Evolutionary conservation across 2,113 vertebrate genomes (phyloP), one percentile per base, ranked within the genome.

Genomic region (Tichodroma muraria): DNA sequence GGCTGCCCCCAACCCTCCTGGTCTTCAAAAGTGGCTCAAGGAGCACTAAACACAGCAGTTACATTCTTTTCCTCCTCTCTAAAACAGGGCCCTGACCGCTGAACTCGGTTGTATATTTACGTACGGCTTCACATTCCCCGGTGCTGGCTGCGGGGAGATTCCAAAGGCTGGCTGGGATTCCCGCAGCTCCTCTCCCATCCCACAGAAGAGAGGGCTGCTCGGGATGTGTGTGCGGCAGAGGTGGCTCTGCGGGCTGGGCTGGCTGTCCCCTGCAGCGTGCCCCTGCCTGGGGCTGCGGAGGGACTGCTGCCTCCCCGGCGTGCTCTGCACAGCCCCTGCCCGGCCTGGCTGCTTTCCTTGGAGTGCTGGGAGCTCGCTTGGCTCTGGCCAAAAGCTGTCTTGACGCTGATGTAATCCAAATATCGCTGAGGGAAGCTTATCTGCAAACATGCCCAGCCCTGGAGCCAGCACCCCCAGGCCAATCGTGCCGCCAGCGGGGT

Each of bases 161-260:
- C 63, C 45, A 49, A 68, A 77, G 61, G 52, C 37, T 8, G 3
- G 1, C 24, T 31, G n/a, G 40, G 23, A 53, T 72, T 89, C 57
- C 79, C 25, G 6, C 22, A 53, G 44, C 50, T 77, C 56, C 52
- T 71, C 23, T 89, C 31, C 42, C 59, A 50, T 5, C 22, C 10
- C 1, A 0, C 21, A 4, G 3, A 31, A 7, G 60, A 59, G 65
- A 16, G 66, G n/a, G 25, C 16, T 0, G 1, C 45, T 23, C 45
- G 45, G 45, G 45, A 10, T 2, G 19, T 30, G 28, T 31, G 35
- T 10, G 5, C 9, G n/a, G 59, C 54, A 3, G 60, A 35, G 45
- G n/a, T 17, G 31, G 38, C 53, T 17, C 14, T 66, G 61, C 30
- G 23, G 71, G 15, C 13, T 19, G 25, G 40, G 49, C 50, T 44